Percentiles rank a stretch among this genome's conserved stretches.
phyloP scores from a whole-genome alignment of 2,888 invertebrate genomes.

The Cremastobaeus sp. region DNA sequence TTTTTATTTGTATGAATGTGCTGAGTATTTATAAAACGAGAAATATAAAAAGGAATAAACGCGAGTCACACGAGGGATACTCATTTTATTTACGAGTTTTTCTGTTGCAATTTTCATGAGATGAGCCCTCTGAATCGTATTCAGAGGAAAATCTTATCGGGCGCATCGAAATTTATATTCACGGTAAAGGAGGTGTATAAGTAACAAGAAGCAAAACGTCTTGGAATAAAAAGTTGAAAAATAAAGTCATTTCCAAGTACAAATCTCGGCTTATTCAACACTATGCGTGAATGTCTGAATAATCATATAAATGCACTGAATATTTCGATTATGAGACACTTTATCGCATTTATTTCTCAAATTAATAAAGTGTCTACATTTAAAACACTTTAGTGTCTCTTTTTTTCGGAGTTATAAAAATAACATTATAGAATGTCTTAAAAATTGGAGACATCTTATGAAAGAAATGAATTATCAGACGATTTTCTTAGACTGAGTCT shows the following conservation, averaged over 20 bases:
- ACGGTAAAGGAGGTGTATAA: constrained; percentile 54
- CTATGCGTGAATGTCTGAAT: constrained; percentile 21
- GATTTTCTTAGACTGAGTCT: no score
- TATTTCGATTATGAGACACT: no score
- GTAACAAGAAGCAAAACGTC: constrained; percentile 47
- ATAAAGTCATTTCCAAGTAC: constrained; percentile 39
- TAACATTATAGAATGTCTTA: no score
- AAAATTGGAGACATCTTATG: no score
- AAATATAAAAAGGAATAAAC: constrained; percentile 55
- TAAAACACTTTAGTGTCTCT: no score
- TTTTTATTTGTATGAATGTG: no score
- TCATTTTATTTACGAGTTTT: constrained; percentile 58
- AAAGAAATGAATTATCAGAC: no score
- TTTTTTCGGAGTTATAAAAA: no score
- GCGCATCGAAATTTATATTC: constrained; percentile 58
- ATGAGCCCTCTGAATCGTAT: constrained; percentile 49
- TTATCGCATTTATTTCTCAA: no score
- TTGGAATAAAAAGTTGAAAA: constrained; percentile 43
- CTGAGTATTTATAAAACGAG: constrained; percentile 50
- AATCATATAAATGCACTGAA: no score
- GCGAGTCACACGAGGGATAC: constrained; percentile 54
- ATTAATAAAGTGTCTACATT: no score
- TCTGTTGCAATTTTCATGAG: constrained; percentile 58
- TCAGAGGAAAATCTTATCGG: constrained; percentile 53
- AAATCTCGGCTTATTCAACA: constrained; percentile 24